phyloP scores from a whole-genome alignment of 2,888 invertebrate species.

The Mythimna loreyi region DNA sequence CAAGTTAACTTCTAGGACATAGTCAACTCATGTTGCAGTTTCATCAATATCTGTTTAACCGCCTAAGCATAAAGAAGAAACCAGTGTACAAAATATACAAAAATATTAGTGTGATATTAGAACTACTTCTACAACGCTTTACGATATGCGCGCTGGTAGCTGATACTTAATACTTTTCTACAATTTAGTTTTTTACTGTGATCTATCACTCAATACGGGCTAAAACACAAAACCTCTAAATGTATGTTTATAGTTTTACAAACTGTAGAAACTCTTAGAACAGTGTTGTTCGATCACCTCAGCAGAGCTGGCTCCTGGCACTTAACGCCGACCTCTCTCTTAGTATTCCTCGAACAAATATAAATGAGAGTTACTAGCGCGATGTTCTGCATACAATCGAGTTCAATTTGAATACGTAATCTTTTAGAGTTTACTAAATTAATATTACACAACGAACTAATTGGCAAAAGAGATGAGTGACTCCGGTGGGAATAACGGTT shows the following conservation, averaged over 20 bases:
- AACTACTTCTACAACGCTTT: too few species aligned
- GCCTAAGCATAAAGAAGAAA: too few species aligned
- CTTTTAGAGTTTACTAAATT: constrained; percentile 29
- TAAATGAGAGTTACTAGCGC: constrained; percentile 7
- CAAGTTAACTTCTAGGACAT: too few species aligned
- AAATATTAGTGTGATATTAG: too few species aligned
- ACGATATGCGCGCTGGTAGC: background rate
- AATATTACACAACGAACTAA: constrained; percentile 32
- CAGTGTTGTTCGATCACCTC: background rate
- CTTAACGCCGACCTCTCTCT: background rate
- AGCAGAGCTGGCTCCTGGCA: background rate
- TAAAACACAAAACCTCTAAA: background rate
- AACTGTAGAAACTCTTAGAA: background rate
- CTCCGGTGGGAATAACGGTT: too few species aligned
- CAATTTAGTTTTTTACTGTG: background rate
- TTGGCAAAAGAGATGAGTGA: constrained; percentile 1
- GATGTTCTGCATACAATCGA: constrained; percentile 16
- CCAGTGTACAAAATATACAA: too few species aligned
- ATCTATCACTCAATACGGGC: too few species aligned
- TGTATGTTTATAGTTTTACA: background rate
- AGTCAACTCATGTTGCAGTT: too few species aligned
- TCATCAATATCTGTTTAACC: too few species aligned
- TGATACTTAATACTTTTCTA: background rate
- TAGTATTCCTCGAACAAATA: constrained; percentile 12
- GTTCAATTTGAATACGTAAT: constrained; percentile 24